Evolutionary conservation across 1,140 invertebrate genomes (phyloP), one percentile per base, ranked within the genome.

Genomic region (Pissodes strobi): DNA sequence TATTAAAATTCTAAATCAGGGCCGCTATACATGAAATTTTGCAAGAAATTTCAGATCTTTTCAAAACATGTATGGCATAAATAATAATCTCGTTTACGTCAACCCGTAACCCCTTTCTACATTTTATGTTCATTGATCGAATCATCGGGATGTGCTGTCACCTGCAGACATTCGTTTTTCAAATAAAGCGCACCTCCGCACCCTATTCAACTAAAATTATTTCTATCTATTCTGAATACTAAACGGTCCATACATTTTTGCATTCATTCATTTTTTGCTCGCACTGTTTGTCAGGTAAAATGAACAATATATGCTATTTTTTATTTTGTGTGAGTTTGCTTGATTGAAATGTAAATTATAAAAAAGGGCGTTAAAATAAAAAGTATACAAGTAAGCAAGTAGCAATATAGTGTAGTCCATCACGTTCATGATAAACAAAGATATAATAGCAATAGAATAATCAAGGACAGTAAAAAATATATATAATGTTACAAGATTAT

Each of bases 111-210:
- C 49, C 49, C 27, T 52, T 52, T 52, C 49, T 34, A 15, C 49
- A 21, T 52, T 52, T 52, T 52, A 19, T 12, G 49, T 30, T 13
- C 34, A 52, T 52, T 52, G 49, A 52, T 52, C 49, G 49, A 52
- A 15, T 52, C 49, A 52, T 37, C 49, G 49, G 49, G 13, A 52
- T 21, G 27, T 52, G 49, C 49, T 37, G 49, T 52, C 49, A 52
- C 27, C 49, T 52, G 17, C 49, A 52, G 49, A 52, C 27, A 37
- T 52, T 52, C 49, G 49, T 52, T 52, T 48, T 52, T 27, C 49
- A 17, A 37, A 52, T 52, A 52, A 52, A 52, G 18, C 49, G 25
- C 18, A 37, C 30, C 30, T n/a, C 30, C 30, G 9, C 17, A 1
- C 49, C 49, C 27, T 27, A 52, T 34, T 52, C 27, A 34, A 48